A percentile compares a stretch with the other conserved stretches of the same genome.
Conservation (phyloP, 2,888 invertebrate species). For the Diploptera punctata region DNA sequence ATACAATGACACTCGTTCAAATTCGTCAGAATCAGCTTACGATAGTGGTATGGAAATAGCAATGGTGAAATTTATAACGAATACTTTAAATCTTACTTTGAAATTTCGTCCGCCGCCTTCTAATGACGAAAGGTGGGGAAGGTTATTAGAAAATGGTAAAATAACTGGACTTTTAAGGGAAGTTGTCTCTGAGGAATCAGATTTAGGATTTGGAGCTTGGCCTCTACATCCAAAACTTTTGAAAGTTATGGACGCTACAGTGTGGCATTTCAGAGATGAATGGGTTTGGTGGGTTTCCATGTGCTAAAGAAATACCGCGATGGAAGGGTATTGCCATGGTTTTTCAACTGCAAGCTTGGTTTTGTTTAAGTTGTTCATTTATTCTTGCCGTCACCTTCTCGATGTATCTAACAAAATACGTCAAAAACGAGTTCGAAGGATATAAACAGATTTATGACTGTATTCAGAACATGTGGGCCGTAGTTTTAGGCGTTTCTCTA, state of each 20-base stretch:
- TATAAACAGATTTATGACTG: not conserved
- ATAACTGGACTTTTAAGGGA: slow-evolving; percentile 10
- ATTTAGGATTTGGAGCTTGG: slow-evolving; percentile 18
- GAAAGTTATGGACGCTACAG: not conserved
- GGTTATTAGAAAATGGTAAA: not conserved
- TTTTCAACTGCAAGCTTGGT: not conserved
- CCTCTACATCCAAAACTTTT: not conserved
- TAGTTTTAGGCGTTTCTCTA: not conserved
- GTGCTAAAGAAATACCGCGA: not conserved
- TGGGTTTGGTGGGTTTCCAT: slow-evolving; percentile 26
- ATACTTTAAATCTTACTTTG: not conserved
- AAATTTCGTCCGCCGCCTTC: slow-evolving; percentile 1
- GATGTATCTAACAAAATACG: not conserved
- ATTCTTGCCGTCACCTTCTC: not conserved
- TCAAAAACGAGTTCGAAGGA: not conserved
- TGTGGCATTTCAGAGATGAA: not conserved
- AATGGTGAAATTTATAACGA: not conserved
- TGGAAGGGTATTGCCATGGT: slow-evolving; percentile 16
- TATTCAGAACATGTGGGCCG: not conserved
- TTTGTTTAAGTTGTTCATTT: not conserved
- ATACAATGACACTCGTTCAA: not conserved
- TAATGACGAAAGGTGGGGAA: slow-evolving; percentile 15
- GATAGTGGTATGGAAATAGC: not conserved
- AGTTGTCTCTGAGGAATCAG: not conserved
- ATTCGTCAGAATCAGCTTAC: not conserved